Evolutionary conservation across 2,797 vertebrate genomes (phyloP), one percentile per base, ranked within the genome.

Genomic region (Cuculus canorus): DNA sequence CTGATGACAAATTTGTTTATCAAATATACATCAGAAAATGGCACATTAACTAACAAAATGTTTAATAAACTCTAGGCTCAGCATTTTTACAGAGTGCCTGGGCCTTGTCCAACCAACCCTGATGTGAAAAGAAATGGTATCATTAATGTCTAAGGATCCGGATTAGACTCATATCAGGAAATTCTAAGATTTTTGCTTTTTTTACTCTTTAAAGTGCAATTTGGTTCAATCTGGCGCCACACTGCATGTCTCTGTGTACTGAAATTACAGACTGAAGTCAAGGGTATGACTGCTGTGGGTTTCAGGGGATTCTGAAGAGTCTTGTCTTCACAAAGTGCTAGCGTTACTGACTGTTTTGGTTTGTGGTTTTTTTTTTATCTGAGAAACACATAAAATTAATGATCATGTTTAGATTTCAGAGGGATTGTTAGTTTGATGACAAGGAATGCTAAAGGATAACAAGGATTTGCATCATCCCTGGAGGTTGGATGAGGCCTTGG

Each of bases 1-100:
- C 92, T 94, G 73, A 82, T 95, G 90, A 96, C 79, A 91, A 92
- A 92, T 91, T 91, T 91, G 79, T 92, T 94, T 94, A 91, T 94
- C 91, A 94, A 95, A 92, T 88, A 91, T 69, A 81, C 82, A 92
- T 92, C 92, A 92, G 82, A 95, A 95, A 89, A 91, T 90, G 86
- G 72, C 68, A 96, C 57, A 93, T 91, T 89, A 92, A 97, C 94
- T 91, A 94, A 96, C 50, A 86, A 82, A 86, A 86, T 7, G 54
- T 80, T 94, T 89, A 92, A 95, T 92, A 93, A 95, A 93, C 88
- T 14, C 60, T 84, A 82, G 25, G 71, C 56, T 96, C 95, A 92
- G 93, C 93, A 92, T 48, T 94, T 95, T 95, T 85, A 70, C 48
- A 68, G 69, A 87, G 37, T 65, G 47, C 28, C 65, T 88, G 84